These are phyloP conservation scores for Ernsta delagoae DNA, from an alignment of 2,888 invertebrate genomes.

Conservation along the genomic window DNA sequence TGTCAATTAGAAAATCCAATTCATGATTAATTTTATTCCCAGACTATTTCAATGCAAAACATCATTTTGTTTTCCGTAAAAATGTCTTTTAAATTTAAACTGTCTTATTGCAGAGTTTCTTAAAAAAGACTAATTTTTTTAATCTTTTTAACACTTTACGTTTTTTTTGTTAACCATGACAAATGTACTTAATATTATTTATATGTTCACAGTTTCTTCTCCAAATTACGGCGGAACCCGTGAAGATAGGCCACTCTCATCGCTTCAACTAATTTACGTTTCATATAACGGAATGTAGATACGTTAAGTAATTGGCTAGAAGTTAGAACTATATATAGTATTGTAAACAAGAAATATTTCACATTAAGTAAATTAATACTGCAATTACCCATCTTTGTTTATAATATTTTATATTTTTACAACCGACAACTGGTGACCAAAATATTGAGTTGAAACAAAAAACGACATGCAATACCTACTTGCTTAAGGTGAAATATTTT, in stretches of 20 bases:
- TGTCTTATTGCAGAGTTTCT: no score
- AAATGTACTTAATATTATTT: background rate
- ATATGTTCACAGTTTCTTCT: slow-evolving; percentile 70
- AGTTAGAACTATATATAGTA: no score
- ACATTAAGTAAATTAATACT: slow-evolving; percentile 10
- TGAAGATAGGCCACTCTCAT: slow-evolving; percentile 50
- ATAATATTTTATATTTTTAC: slow-evolving; percentile 8
- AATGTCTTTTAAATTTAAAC: no score
- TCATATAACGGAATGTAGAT: slow-evolving; percentile 9
- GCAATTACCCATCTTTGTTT: background rate
- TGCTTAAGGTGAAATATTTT: slow-evolving; percentile 24
- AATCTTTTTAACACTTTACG: background rate
- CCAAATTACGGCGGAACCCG: slow-evolving; percentile 74
- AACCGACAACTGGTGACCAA: background rate
- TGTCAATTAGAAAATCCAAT: no score
- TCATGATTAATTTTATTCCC: background rate
- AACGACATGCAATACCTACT: background rate
- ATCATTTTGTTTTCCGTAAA: no score
- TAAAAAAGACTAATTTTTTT: background rate
- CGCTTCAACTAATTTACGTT: slow-evolving; percentile 40
- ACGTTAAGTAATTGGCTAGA: background rate
- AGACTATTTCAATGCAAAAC: background rate
- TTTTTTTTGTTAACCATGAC: background rate
- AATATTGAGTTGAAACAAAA: background rate
- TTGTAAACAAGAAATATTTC: slow-evolving; percentile 1